Base-by-base conservation (phyloP, 2,113 vertebrate species). In the Stigmatopora argus region DNA sequence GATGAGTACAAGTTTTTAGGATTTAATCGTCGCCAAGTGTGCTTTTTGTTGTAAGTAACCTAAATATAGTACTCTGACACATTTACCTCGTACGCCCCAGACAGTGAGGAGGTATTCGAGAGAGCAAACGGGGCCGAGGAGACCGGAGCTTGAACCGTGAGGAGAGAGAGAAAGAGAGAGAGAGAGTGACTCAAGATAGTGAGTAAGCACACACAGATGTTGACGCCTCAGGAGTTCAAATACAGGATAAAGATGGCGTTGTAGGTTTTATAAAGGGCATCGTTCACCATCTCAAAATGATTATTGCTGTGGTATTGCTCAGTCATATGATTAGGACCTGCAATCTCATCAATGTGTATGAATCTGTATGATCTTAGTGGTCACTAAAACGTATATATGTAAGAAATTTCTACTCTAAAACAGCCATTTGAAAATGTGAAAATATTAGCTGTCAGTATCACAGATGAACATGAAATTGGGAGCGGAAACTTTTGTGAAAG, bases 11-110 rank as follows among this genome's bases (percentile, higher is more conserved):
- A 79, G 66, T 74, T 77, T 53, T 67, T 68, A 3, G 10, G 31
- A 47, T 67, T 71, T 34, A 74, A 66, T 79, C 79, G 68, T 58
- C 58, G 69, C 78, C 69, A 70, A 79, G 62, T 64, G 58, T 73
- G 63, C 44, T 66, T 51, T 69, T 23, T 17, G 70, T 77, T 71
- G 79, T 76, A 74, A 70, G 67, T 75, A 75, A 79, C 77, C 78
- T 80, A 84, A 80, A 86, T 79, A 86, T 79, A 83, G 74, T 60
- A 58, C 74, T 73, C 75, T 82, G 82, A 75, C 81, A 85, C 66
- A 67, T 78, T 86, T 83, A 83, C 79, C 82, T 87, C 78, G 69
- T 59, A 60, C 80, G 77, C 65, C 78, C 71, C 65, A 66, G 71
- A 67, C 65, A 59, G 63, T 72, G 57, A 71, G 5, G 41, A 45